These are phyloP conservation scores for Eudemis profundana DNA, from an alignment of 2,888 invertebrate species.

Conservation along the genomic window DNA sequence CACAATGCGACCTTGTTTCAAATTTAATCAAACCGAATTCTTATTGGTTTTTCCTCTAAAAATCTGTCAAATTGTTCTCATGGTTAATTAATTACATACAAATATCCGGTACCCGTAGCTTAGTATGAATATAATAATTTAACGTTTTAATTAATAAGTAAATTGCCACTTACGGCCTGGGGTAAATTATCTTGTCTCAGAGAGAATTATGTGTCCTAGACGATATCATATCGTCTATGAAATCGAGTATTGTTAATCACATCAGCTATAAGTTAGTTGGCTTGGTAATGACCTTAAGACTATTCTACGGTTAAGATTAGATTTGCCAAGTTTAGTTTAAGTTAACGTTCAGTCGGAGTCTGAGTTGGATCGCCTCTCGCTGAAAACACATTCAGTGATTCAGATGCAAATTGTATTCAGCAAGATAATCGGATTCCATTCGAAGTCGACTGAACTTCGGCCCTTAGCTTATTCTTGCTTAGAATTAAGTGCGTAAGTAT, in stretches of 20 bases:
- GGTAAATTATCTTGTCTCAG: too few relatives aligned
- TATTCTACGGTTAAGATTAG: slow-evolving; percentile 6
- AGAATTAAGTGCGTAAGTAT: slow-evolving; percentile 41
- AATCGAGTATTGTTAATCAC: background rate
- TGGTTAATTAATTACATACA: too few relatives aligned
- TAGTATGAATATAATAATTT: too few relatives aligned
- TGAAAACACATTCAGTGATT: slow-evolving; percentile 47
- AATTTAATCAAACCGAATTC: too few relatives aligned
- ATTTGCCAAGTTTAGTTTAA: slow-evolving; percentile 17
- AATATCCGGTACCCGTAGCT: too few relatives aligned
- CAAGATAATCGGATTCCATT: slow-evolving; percentile 50
- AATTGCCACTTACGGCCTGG: too few relatives aligned
- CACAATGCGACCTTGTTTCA: too few relatives aligned
- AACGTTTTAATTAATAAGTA: too few relatives aligned
- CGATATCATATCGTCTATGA: too few relatives aligned
- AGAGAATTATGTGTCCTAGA: too few relatives aligned
- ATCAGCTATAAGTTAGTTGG: background rate
- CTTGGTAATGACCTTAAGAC: background rate
- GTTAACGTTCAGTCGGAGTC: slow-evolving; percentile 28
- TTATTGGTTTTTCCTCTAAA: too few relatives aligned
- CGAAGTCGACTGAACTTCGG: slow-evolving; percentile 44
- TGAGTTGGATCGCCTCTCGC: slow-evolving; percentile 37
- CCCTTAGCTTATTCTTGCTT: slow-evolving; percentile 46
- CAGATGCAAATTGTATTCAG: slow-evolving; percentile 52
- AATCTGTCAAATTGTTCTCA: too few relatives aligned